A percentile compares a stretch with the other conserved stretches of the same genome.
These are phyloP conservation scores for Tuta absoluta DNA, from an alignment of 2,888 invertebrate genomes.

Conservation along the genomic window DNA sequence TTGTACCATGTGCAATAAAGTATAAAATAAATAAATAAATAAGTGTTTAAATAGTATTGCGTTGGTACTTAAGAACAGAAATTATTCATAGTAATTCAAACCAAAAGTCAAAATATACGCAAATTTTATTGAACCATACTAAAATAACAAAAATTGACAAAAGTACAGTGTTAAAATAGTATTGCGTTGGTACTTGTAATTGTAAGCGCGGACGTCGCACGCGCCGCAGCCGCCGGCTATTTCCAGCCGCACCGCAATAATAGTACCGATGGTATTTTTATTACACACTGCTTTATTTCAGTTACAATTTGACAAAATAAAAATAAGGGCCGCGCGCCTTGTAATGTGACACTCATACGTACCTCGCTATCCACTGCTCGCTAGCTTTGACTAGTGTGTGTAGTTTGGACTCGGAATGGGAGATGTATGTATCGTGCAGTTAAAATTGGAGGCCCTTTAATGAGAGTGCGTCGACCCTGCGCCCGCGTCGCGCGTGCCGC, in stretches of 20 bases:
- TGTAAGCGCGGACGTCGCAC: constrained; percentile 10
- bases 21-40: too few relatives aligned
- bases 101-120: too few relatives aligned
- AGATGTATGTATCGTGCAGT: constrained; percentile 51
- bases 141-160: not conserved
- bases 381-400: constrained; percentile 43
- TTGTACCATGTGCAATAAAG: too few relatives aligned
- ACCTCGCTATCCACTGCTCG: constrained; percentile 36
- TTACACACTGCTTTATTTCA: constrained; percentile 78
- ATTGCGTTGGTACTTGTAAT: not conserved
- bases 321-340: constrained; percentile 65
- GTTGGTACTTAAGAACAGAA: too few relatives aligned
- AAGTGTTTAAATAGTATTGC: too few relatives aligned
- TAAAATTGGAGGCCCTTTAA: constrained; percentile 72
- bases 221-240: constrained; percentile 48
- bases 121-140: too few relatives aligned
- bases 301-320: constrained; percentile 81
- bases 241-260: constrained; percentile 69
- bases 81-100: too few relatives aligned
- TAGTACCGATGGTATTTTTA: constrained; percentile 79
- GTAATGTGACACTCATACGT: constrained; percentile 53
- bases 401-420: constrained; percentile 41
- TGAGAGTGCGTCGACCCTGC: constrained; percentile 74
- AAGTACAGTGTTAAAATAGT: not conserved
- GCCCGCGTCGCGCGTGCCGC: constrained; percentile 40